Conservation (phyloP, 1,140 invertebrate species). For the Lutraria rhynchaena region DNA sequence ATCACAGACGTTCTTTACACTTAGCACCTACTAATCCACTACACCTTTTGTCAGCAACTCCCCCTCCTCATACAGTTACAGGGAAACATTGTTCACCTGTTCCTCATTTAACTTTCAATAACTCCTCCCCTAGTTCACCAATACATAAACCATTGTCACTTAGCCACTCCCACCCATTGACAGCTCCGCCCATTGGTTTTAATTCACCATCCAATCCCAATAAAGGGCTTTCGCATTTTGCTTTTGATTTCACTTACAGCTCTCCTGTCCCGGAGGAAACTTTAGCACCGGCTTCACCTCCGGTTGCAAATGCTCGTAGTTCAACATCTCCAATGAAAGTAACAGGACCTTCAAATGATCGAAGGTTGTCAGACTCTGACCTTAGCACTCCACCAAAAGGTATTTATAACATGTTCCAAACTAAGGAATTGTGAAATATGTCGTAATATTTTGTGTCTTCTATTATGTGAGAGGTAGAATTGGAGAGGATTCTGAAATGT, state of each 20-base stretch:
- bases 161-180: slow-evolving; percentile 56
- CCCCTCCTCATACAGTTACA: slow-evolving; percentile 1
- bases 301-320: slow-evolving; percentile 50
- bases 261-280: slow-evolving; percentile 73
- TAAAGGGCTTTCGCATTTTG: slow-evolving; percentile 84
- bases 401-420: too few species aligned
- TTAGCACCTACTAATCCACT: slow-evolving; percentile 27
- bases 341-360: slow-evolving; percentile 35
- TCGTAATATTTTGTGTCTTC: too few species aligned
- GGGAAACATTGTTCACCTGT: neutral
- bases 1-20: slow-evolving; percentile 37
- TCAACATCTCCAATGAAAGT: slow-evolving; percentile 66
- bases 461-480: too few species aligned
- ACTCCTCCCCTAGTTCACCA: slow-evolving; percentile 32
- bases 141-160: neutral
- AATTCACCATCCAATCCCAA: slow-evolving; percentile 38
- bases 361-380: slow-evolving; percentile 96
- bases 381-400: slow-evolving; percentile 96
- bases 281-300: slow-evolving; percentile 63
- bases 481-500: too few species aligned
- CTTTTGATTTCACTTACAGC: slow-evolving; percentile 80
- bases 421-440: too few species aligned
- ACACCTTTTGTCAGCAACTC: slow-evolving; percentile 44
- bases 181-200: slow-evolving; percentile 47
- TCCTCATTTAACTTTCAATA: slow-evolving; percentile 3